phyloP scores from a whole-genome alignment of 2,888 invertebrate species.

The Meiosimyza platycephala region DNA sequence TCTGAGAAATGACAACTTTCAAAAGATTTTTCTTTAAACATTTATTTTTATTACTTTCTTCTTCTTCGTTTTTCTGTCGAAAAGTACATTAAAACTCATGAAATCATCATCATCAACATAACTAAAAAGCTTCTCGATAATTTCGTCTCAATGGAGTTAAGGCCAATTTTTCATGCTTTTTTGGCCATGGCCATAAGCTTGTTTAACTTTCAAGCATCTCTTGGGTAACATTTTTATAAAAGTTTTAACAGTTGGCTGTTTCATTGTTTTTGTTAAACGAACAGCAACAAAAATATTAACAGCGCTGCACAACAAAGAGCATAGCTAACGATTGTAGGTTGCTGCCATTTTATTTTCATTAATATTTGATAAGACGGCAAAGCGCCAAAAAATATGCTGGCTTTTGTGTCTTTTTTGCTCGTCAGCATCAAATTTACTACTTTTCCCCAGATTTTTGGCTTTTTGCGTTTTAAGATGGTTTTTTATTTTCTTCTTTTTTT shows the following conservation, averaged over 20 bases:
- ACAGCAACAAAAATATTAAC: neutral
- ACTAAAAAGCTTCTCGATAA: slow-evolving; percentile 19
- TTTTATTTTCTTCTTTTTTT: no score
- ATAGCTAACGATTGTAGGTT: slow-evolving; percentile 45
- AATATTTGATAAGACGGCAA: slow-evolving; percentile 31
- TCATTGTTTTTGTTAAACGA: neutral
- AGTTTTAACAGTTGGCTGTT: slow-evolving; percentile 14
- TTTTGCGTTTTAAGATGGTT: neutral
- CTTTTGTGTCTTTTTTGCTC: slow-evolving; percentile 5
- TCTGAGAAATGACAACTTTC: no score
- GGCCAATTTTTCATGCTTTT: slow-evolving; percentile 14
- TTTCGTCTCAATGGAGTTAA: slow-evolving; percentile 27
- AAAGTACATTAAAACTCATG: slow-evolving; percentile 9
- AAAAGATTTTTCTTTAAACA: no score
- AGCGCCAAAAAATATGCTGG: no score
- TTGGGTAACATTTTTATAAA: slow-evolving; percentile 25
- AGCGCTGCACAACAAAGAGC: slow-evolving; percentile 50
- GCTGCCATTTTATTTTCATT: slow-evolving; percentile 29
- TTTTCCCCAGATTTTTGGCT: slow-evolving; percentile 7
- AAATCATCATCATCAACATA: neutral
- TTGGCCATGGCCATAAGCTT: slow-evolving; percentile 1
- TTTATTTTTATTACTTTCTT: no score
- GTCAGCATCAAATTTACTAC: neutral
- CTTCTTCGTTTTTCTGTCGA: neutral
- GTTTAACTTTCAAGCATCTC: slow-evolving; percentile 17